Evolutionary conservation across 2,888 invertebrate genomes (phyloP), one percentile per base, ranked within the genome.

Genomic region (Pyrrhia umbra): DNA sequence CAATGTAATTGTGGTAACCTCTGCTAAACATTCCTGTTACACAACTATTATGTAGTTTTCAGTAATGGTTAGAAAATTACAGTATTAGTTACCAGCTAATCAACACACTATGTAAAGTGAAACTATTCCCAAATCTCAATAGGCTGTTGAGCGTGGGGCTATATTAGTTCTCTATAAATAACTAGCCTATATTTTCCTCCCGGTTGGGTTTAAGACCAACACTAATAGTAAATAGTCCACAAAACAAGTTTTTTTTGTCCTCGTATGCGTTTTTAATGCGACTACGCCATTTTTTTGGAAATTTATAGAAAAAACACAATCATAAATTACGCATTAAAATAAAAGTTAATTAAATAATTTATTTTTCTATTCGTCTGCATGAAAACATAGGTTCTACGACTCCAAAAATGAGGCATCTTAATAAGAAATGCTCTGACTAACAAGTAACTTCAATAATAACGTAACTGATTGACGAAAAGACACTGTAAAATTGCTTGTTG

Each of bases 11-110:
- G 37, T 23, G 21, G 9, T 49, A 25, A 39, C 47, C 27, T 18
- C 25, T 13, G 27, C 9, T 34, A 34, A 55, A n/a, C 23, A 40
- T 45, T 67, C 13, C 10, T n/a, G 18, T 13, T n/a, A 23, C 43
- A 65, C 42, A 34, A 18, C 47, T 27, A 13, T 2, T 63, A 47
- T 42, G 27, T 45, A 6, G 64, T 42, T 57, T 67, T 46, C 37
- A 46, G 56, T 23, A 58, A 68, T 16, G 23, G 27, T 23, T 15
- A 37, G 47, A 40, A 68, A 64, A 65, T 49, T 34, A 58, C 34
- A 10, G 18, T 43, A 34, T 61, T 23, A 21, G 45, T 43, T 47
- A 60, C 42, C 43, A 56, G 37, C 30, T 34, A 34, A 34, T 34
- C 34, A 34, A n/a, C 34, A 34, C 34, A 34, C n/a, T 34, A 13